These are phyloP conservation scores for Lepidonotus clava DNA, from an alignment of 2,888 invertebrate genomes.

Conservation along the genomic window DNA sequence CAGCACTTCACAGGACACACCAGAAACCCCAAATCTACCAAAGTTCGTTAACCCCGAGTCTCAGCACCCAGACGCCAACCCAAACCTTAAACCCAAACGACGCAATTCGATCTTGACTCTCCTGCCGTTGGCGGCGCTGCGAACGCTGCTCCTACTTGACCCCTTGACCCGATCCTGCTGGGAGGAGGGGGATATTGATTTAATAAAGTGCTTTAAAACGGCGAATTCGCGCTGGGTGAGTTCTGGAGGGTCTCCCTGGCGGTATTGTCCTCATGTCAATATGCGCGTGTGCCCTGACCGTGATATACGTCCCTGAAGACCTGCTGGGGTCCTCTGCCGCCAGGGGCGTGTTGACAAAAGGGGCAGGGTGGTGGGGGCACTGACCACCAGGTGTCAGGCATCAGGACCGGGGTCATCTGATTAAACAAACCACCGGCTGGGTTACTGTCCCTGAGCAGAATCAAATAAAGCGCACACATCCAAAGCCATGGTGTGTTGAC, in stretches of 20 bases:
- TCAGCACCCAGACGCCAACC: background rate
- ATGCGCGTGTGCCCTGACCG: no score
- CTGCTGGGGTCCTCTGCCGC: background rate
- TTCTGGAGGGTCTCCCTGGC: background rate
- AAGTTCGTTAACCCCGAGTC: no score
- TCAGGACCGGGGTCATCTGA: background rate
- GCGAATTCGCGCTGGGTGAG: background rate
- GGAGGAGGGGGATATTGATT: background rate
- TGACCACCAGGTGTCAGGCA: background rate
- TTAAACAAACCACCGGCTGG: background rate
- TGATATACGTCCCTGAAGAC: no score
- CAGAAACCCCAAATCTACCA: no score
- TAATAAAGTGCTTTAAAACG: slow-evolving; percentile 13
- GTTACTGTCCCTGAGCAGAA: no score
- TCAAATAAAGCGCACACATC: no score
- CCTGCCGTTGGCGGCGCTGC: background rate
- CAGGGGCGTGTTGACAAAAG: no score
- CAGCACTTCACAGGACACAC: no score
- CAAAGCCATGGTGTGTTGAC: no score
- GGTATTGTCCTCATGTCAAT: no score
- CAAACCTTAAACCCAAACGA: background rate
- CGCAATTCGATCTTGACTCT: background rate
- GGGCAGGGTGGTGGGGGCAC: no score
- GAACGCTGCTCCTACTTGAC: background rate
- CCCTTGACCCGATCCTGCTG: background rate